phyloP scores from a whole-genome alignment of 2,888 invertebrate species.

The Tillus elongatus region DNA sequence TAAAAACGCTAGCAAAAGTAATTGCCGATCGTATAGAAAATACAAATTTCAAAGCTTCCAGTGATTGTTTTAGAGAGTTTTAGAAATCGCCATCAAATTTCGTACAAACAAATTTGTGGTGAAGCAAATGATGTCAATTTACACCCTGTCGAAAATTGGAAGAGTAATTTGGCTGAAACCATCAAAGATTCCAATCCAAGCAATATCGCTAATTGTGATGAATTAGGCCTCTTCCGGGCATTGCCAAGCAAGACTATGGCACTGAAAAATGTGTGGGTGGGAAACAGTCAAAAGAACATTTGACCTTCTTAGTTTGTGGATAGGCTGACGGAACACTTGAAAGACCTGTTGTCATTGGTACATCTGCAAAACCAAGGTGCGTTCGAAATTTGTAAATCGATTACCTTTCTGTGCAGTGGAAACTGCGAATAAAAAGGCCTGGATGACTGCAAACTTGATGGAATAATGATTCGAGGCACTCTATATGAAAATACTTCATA shows the following conservation, averaged over 20 bases:
- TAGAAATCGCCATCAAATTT: neutral
- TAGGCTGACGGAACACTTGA: neutral
- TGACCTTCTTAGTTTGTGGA: neutral
- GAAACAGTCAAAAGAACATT: neutral
- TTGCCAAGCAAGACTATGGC: neutral
- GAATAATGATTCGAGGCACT: neutral
- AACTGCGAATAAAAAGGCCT: conserved; percentile 1
- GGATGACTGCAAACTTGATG: neutral
- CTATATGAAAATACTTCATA: neutral
- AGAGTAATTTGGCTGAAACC: neutral
- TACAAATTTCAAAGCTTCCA: neutral
- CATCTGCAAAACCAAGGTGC: neutral
- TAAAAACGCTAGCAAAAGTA: neutral
- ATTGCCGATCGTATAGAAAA: neutral
- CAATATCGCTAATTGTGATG: neutral
- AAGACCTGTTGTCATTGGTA: neutral
- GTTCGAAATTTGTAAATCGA: neutral
- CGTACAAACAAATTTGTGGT: neutral
- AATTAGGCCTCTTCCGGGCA: neutral
- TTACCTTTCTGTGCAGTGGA: neutral
- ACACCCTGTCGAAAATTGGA: too few species aligned
- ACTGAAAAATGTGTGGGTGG: conserved; percentile 1
- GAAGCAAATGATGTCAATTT: conserved; percentile 1
- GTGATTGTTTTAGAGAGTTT: neutral
- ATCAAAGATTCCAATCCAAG: neutral